These are phyloP conservation scores for Ochropleura plecta DNA, from an alignment of 2,888 invertebrate genomes.

Conservation along the genomic window DNA sequence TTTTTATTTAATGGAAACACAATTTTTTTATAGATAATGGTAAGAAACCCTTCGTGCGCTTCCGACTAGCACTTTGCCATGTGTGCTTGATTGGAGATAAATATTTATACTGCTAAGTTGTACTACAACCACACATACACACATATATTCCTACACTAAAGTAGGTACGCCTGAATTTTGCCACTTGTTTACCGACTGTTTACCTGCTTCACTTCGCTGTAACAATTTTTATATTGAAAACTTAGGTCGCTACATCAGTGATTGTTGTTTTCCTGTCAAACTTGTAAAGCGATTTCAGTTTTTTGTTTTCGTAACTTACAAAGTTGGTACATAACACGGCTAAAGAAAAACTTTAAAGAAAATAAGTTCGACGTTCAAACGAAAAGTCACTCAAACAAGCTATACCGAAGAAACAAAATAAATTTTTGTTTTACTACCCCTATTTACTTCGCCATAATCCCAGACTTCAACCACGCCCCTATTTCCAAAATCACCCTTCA, in stretches of 20 bases:
- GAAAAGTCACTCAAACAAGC: not conserved
- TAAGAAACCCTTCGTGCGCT: too few species aligned
- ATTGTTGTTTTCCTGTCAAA: constrained; percentile 26
- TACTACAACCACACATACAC: too few species aligned
- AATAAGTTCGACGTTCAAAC: not conserved
- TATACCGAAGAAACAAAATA: not conserved
- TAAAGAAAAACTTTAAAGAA: not conserved
- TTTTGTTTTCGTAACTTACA: not conserved
- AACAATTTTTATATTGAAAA: not conserved
- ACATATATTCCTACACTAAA: not conserved
- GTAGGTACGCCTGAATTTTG: not conserved
- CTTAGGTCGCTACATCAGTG: not conserved
- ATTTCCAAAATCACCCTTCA: constrained; percentile 21
- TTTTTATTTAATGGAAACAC: too few species aligned
- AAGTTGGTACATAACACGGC: not conserved
- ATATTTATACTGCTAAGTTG: too few species aligned
- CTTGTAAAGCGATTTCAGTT: not conserved
- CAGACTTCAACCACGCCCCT: constrained; percentile 17
- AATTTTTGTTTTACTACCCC: not conserved
- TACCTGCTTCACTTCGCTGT: not conserved
- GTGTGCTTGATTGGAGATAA: too few species aligned
- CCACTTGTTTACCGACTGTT: not conserved
- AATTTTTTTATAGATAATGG: too few species aligned
- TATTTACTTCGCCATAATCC: not conserved
- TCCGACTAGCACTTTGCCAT: too few species aligned